phyloP scores from a whole-genome alignment of 2,113 vertebrate species.

The Rutilus rutilus region DNA sequence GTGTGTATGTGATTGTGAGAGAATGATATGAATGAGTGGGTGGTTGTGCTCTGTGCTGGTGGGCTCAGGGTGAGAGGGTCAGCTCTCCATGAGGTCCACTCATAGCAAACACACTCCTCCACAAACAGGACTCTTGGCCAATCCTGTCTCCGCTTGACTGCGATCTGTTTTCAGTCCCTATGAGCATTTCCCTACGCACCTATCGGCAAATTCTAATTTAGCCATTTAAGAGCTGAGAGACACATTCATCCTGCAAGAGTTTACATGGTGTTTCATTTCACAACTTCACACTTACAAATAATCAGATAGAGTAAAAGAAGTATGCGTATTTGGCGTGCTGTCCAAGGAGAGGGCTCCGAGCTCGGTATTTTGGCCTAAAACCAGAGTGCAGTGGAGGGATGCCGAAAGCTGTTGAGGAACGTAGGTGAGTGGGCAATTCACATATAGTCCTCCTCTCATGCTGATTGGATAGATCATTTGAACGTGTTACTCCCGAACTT shows the following conservation, averaged over 20 bases:
- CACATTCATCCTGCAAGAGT: not conserved
- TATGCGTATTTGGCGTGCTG: too few relatives aligned
- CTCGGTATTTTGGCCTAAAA: too few relatives aligned
- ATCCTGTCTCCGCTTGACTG: slow-evolving; percentile 38
- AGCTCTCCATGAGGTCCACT: slow-evolving; percentile 46
- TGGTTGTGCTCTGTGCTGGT: slow-evolving; percentile 52
- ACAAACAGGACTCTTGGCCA: slow-evolving; percentile 36
- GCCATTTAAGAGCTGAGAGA: not conserved
- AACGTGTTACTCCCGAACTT: too few relatives aligned
- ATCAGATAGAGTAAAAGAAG: too few relatives aligned
- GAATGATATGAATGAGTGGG: slow-evolving; percentile 31
- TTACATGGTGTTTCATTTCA: not conserved
- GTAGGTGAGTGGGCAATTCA: too few relatives aligned
- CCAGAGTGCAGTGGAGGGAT: too few relatives aligned
- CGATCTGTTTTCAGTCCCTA: not conserved
- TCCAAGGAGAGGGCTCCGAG: too few relatives aligned
- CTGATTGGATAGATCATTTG: too few relatives aligned
- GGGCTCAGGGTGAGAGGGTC: slow-evolving; percentile 66
- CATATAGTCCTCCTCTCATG: too few relatives aligned
- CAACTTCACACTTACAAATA: too few relatives aligned
- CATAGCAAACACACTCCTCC: slow-evolving; percentile 22
- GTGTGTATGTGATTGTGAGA: slow-evolving; percentile 45
- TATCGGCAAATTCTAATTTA: slow-evolving; percentile 24
- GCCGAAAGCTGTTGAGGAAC: too few relatives aligned
- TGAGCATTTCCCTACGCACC: slow-evolving; percentile 32